These are phyloP conservation scores for Coptodon rendalli DNA, from an alignment of 2,113 vertebrate genomes.

Conservation along the genomic window DNA sequence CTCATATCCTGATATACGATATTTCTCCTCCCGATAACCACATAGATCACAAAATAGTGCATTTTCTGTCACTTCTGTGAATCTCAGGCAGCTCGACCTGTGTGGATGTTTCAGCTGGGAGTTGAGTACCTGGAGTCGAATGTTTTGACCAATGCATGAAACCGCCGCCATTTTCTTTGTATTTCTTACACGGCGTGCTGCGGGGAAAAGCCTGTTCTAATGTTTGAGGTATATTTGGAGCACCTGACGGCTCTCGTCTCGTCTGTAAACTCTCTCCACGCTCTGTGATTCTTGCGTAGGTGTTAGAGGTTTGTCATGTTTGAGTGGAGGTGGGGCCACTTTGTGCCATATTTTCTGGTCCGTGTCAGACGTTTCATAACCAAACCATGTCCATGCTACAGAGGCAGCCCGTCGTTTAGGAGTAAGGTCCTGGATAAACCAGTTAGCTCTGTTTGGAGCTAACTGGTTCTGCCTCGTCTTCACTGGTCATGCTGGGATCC, in stretches of 20 bases:
- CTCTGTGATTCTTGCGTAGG: not conserved
- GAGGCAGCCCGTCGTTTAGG: not conserved
- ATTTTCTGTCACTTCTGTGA: not conserved
- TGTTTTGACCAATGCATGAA: not conserved
- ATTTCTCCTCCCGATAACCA: not conserved
- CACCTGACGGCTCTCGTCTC: fast-evolving
- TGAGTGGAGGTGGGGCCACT: not conserved
- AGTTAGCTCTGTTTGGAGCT: not conserved
- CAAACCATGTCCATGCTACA: not conserved
- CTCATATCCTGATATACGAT: not conserved
- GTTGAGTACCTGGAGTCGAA: not conserved
- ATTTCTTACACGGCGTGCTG: not conserved
- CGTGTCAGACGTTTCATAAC: not conserved
- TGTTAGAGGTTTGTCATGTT: not conserved
- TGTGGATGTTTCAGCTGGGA: not conserved
- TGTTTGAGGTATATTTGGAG: not conserved
- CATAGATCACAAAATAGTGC: not conserved
- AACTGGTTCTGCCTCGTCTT: not conserved
- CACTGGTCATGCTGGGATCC: not conserved
- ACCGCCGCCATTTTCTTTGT: not conserved
- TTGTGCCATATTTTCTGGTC: not conserved
- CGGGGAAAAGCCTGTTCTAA: not conserved
- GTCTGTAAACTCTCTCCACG: not conserved
- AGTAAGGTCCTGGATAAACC: not conserved
- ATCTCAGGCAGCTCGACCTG: not conserved